Evolutionary conservation across 1,140 invertebrate genomes (phyloP).

Genomic region (Drosophila rhopaloa): DNA sequence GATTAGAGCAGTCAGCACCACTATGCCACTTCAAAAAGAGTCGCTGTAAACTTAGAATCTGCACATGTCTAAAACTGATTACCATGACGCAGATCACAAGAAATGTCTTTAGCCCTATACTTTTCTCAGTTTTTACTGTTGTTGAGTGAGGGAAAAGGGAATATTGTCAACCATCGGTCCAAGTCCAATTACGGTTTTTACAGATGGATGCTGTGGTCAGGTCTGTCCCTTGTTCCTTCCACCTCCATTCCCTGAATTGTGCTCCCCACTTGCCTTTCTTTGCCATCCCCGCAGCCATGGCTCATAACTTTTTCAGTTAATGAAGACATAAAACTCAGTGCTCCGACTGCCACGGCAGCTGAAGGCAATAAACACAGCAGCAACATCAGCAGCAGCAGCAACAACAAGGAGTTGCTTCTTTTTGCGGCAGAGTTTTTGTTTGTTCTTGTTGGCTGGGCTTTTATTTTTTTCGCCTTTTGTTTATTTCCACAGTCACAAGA

Average conservation of each 20-base stretch:
- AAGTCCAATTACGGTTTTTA: conserved; percentile 36
- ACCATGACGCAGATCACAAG: conserved; percentile 74
- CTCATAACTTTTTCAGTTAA: conserved; percentile 83
- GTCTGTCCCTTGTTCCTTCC: conserved; percentile 23
- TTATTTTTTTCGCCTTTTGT: conserved; percentile 45
- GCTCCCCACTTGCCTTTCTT: background rate
- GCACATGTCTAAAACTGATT: conserved; percentile 63
- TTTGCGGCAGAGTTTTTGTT: conserved; percentile 46
- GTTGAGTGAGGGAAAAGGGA: conserved; percentile 8
- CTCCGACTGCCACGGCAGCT: conserved; percentile 66
- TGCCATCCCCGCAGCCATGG: conserved; percentile 46
- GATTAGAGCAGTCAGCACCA: background rate
- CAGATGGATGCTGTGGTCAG: conserved; percentile 64
- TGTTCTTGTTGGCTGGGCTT: conserved; percentile 36
- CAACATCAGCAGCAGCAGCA: conserved; percentile 18
- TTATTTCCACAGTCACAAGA: conserved; percentile 68
- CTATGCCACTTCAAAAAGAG: conserved; percentile 1
- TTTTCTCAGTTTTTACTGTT: conserved; percentile 29
- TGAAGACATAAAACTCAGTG: conserved; percentile 81
- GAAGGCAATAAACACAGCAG: conserved; percentile 51
- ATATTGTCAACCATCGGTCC: conserved; percentile 37
- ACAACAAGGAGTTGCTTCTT: conserved; percentile 36
- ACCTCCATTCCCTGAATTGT: conserved; percentile 1
- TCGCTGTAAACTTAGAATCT: conserved; percentile 26
- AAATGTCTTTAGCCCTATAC: conserved; percentile 32